Conservation (phyloP, 2,113 vertebrate genomes). For the Myodes glareolus region DNA sequence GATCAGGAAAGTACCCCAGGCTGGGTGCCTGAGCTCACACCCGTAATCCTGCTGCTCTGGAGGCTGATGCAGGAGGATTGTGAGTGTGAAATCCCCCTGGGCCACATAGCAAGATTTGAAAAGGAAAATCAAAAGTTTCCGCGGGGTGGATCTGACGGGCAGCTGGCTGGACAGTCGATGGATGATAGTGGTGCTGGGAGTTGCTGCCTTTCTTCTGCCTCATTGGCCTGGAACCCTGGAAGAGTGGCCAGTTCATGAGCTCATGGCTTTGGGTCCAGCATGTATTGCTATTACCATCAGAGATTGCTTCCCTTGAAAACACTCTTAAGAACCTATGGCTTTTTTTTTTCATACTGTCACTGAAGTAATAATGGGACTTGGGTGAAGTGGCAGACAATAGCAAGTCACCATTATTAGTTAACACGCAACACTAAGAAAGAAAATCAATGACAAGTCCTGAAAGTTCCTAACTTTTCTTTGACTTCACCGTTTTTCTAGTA, state of each 20-base stretch:
- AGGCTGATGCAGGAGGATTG: not conserved
- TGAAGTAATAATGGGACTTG: not conserved
- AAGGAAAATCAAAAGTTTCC: not conserved
- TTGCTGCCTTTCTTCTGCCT: not conserved
- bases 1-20: not conserved
- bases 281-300: not conserved
- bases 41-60: not conserved
- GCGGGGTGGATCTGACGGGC: not conserved
- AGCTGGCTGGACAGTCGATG: not conserved
- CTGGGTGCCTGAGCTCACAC: not conserved
- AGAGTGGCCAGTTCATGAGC: not conserved
- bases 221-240: not conserved
- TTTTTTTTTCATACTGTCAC: not conserved
- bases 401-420: constrained; percentile 30
- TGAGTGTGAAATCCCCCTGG: not conserved
- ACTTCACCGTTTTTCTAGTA: constrained; percentile 32
- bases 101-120: not conserved
- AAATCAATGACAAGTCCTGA: constrained; percentile 58
- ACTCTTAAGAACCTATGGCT: not conserved
- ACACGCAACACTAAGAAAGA: constrained; percentile 30
- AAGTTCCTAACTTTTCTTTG: constrained; percentile 46
- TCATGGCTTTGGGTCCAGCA: not conserved
- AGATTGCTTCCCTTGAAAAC: not conserved
- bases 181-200: not conserved
- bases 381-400: not conserved